A percentile compares a stretch with the other conserved stretches of the same genome.
Evolutionary conservation across 2,888 invertebrate genomes (phyloP).

Genomic region (Cheilosia impressa): DNA sequence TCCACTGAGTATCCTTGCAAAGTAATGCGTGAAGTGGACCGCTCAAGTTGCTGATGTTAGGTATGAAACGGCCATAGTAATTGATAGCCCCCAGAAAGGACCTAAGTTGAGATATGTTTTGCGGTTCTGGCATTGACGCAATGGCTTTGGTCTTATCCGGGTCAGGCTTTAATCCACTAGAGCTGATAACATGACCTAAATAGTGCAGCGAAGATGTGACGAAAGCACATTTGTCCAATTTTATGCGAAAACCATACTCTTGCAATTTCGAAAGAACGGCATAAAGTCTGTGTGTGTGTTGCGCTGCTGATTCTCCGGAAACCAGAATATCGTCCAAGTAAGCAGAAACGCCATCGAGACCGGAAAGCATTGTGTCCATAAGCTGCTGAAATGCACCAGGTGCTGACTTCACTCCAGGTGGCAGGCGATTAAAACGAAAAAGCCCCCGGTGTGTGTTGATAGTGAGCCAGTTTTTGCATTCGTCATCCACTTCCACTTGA

Average conservation of each 20-base stretch:
- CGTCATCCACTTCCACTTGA: slow-evolving; percentile 68
- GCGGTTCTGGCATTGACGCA: background rate
- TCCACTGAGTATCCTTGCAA: background rate
- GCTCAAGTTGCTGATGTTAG: no score
- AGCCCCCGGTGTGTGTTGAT: slow-evolving; percentile 54
- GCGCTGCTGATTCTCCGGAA: no score
- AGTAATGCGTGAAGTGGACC: slow-evolving; percentile 10
- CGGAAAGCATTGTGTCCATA: slow-evolving; percentile 64
- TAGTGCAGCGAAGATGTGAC: background rate
- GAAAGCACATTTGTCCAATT: slow-evolving; percentile 71
- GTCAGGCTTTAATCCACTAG: slow-evolving; percentile 22
- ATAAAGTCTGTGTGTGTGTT: no score
- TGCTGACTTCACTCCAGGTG: slow-evolving; percentile 41
- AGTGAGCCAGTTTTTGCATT: slow-evolving; percentile 56
- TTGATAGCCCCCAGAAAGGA: no score
- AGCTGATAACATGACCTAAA: no score
- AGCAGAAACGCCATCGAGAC: background rate
- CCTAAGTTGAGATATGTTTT: no score
- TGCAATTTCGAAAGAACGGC: slow-evolving; percentile 46
- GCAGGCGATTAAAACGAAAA: slow-evolving; percentile 32
- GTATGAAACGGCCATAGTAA: no score
- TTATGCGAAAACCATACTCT: slow-evolving; percentile 61
- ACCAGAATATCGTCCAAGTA: slow-evolving; percentile 17
- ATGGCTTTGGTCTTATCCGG: slow-evolving; percentile 54
- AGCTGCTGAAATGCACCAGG: slow-evolving; percentile 70